Base-by-base conservation (phyloP, 1,140 invertebrate species). In the Brachionus plicatilis region DNA sequence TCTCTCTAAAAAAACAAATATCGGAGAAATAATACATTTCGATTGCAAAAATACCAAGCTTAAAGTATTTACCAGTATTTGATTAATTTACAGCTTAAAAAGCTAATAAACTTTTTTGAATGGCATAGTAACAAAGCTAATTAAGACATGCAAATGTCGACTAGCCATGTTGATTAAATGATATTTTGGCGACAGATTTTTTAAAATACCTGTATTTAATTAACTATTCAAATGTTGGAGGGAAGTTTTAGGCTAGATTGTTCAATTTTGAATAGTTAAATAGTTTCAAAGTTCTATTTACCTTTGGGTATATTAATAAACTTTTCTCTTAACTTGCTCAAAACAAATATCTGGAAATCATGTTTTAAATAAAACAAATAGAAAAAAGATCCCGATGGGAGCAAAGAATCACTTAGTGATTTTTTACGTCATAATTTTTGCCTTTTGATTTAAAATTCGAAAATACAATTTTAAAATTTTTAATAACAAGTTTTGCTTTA, bases 291-390 rank as follows among this genome's bases (percentile, higher is more conserved):
- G 66, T 17, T 41, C 33, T 68, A 20, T 68, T 68, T 68, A 68
- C 66, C 29, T 41, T 5, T 41, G 11, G 66, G 11, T 68, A 68
- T 68, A 68, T 68, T 68, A n/a, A 17, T 33, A 68, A 33, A 68
- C 27, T 68, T 33, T 68, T 68, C 66, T 37, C n/a, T 29, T 29
- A 12, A 12, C 33, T 33, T 68, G 66, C n/a, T 60, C 2, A 33
- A 68, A 68, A 68, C 66, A 68, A 68, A 68, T 68, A 68, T 68
- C 66, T 68, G 66, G 27, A 68, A 68, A 68, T 68, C 66, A 68
- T 68, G 27, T 41, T 24, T 33, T 33, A 5, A 33, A 33, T 33
- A 33, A 65, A 65, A 24, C 17, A 24, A 65, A 65, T 24, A 65
- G 27, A 56, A 56, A 6, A n/a, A 56, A 56, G 17, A 56, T 14